Percentiles rank a stretch among this genome's conserved stretches.
Evolutionary conservation across 2,888 invertebrate genomes (phyloP).

Genomic region (Cephus pygmeus): DNA sequence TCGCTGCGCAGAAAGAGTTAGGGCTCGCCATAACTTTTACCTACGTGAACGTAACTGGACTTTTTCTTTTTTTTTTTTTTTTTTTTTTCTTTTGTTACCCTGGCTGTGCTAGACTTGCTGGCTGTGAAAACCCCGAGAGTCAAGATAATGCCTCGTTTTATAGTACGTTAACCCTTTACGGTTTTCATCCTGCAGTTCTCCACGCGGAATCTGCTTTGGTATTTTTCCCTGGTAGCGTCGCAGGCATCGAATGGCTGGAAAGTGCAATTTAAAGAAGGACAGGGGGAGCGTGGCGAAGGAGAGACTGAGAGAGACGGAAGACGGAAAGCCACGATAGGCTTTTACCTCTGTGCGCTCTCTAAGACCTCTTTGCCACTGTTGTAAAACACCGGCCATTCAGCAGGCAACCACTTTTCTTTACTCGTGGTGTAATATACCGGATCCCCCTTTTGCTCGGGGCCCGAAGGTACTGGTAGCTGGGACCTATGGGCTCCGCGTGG

Average conservation of each 20-base stretch:
- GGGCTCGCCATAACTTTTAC: slow-evolving; percentile 21
- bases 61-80: slow-evolving; percentile 11
- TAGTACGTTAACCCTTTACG: slow-evolving; percentile 39
- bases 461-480: not conserved
- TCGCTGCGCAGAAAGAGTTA: slow-evolving; percentile 22
- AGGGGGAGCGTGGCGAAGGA: slow-evolving; percentile 23
- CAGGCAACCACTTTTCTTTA: slow-evolving; percentile 45
- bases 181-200: slow-evolving; percentile 13
- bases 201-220: not conserved
- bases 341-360: slow-evolving; percentile 32
- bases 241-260: no score
- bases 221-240: not conserved
- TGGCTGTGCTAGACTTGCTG: not conserved
- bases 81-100: slow-evolving; percentile 2
- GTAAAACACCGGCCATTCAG: slow-evolving; percentile 56
- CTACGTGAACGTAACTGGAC: slow-evolving; percentile 33
- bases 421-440: slow-evolving; percentile 38
- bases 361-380: slow-evolving; percentile 40
- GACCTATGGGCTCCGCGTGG: not conserved
- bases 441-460: slow-evolving; percentile 6
- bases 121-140: slow-evolving; percentile 8
- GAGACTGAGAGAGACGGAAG: slow-evolving; percentile 18
- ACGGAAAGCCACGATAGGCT: slow-evolving; percentile 42
- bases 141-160: slow-evolving; percentile 41
- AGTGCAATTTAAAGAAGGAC: not conserved